Conservation (phyloP, 2,888 invertebrate genomes). For the Chymomyza amoena region DNA sequence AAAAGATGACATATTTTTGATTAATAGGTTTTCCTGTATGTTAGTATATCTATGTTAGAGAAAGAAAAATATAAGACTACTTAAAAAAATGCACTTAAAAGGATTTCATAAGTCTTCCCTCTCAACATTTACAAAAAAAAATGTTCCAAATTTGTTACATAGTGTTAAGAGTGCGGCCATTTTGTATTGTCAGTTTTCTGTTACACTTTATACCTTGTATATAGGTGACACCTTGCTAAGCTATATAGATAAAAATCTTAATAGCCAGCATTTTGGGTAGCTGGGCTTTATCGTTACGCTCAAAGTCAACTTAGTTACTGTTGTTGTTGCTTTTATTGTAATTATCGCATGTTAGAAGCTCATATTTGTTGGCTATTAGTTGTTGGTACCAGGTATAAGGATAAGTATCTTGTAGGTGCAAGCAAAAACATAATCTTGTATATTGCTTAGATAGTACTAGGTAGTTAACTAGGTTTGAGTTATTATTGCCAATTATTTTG, state of each 20-base stretch:
- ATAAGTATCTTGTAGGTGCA: conserved; percentile 18
- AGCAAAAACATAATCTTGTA: conserved; percentile 44
- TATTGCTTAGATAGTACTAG: conserved; percentile 40
- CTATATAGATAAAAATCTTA: not conserved
- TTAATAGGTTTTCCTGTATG: too few species aligned
- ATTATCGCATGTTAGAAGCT: not conserved
- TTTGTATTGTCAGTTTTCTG: too few species aligned
- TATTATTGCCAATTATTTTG: not conserved
- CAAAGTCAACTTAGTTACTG: not conserved
- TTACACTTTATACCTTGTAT: not conserved
- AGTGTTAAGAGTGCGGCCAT: too few species aligned
- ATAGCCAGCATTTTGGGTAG: not conserved
- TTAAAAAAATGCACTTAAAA: too few species aligned
- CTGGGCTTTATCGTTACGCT: not conserved
- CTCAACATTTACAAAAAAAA: too few species aligned
- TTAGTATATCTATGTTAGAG: too few species aligned
- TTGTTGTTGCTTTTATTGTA: not conserved
- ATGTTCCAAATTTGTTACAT: too few species aligned
- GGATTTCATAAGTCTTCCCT: too few species aligned
- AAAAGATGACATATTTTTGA: too few species aligned
- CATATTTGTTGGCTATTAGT: not conserved
- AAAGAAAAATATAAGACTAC: too few species aligned
- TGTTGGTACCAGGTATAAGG: not conserved
- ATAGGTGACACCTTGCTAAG: not conserved
- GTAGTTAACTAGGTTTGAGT: not conserved